Base-by-base conservation (phyloP, 2,797 vertebrate genomes). In the Harpagifer antarcticus region DNA sequence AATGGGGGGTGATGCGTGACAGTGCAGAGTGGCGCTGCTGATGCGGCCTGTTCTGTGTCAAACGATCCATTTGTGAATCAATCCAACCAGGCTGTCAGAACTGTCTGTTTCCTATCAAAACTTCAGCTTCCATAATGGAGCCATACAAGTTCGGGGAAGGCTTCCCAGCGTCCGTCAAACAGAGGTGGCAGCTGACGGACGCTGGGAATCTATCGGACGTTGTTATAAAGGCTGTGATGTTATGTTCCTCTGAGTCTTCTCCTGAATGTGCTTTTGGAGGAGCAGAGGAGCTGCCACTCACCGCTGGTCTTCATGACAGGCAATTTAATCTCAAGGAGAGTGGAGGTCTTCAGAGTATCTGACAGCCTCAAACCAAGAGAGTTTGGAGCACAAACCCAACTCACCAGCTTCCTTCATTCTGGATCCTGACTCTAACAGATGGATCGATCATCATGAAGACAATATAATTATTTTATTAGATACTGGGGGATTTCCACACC, bases 281-380 rank as follows among this genome's bases (percentile, higher is more conserved):
- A 84, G 89, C 74, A 70, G 88, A 89, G 78, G 64, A 91, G 87
- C 89, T 93, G 92, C 88, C 92, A 91, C 86, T 91, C 91, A 89
- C 74, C 45, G 44, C 56, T 2, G 68, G 72, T 82, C 74, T 67
- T 84, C 85, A 82, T 86, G 89, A 90, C 88, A 89, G 90, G 90
- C 90, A 92, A 93, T 93, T 94, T 94, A 87, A 92, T 91, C 86
- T 90, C 74, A 84, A 86, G 88, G 85, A 91, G 86, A 84, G 76
- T 14, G 70, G 86, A 84, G 80, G 86, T 78, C 81, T 84, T 85
- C 70, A 76, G 68, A 84, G 78, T 68, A 62, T 78, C 69, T 88
- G 88, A 86, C 86, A 83, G 77, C 84, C 68, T 82, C 17, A 20
- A 86, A 76, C 74, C n/a, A 44, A 1, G 52, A 72, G 76, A 82